Percentiles rank a stretch among this genome's conserved stretches.
phyloP scores from a whole-genome alignment of 2,888 invertebrate genomes.

The Dicyrtoma fusca region DNA sequence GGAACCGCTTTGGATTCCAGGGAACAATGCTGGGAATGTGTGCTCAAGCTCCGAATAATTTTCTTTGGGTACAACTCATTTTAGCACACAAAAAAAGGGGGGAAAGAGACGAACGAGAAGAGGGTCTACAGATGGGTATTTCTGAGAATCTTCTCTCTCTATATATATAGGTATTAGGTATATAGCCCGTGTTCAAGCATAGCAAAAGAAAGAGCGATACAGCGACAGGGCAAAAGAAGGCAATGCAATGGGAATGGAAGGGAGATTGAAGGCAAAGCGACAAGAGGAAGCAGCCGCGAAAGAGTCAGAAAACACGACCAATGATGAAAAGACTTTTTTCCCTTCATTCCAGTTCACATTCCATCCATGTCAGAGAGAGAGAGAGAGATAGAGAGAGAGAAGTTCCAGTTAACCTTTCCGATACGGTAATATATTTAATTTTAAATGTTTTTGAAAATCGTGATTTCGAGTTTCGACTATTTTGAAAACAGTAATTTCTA shows the following conservation, averaged over 20 bases:
- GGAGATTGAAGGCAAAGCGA: constrained; percentile 22
- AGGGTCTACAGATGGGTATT: background rate
- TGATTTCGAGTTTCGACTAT: too few species aligned
- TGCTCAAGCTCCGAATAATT: constrained; percentile 40
- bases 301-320: constrained; percentile 13
- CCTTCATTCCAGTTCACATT: constrained; percentile 37
- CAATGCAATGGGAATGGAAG: constrained; percentile 1
- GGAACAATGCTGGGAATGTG: constrained; percentile 40
- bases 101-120: background rate
- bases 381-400: background rate
- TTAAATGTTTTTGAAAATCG: too few species aligned
- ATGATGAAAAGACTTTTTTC: constrained; percentile 36
- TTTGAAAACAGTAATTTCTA: too few species aligned
- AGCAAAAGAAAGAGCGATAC: background rate
- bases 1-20: constrained; percentile 28
- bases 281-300: background rate
- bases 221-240: constrained; percentile 4
- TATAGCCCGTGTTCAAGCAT: too few species aligned
- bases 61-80: constrained; percentile 43
- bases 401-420: too few species aligned
- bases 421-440: too few species aligned
- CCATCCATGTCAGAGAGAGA: constrained; percentile 26
- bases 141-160: background rate
- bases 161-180: too few species aligned
- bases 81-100: constrained; percentile 18